phyloP scores from a whole-genome alignment of 2,888 invertebrate genomes.

The Nezara viridula region DNA sequence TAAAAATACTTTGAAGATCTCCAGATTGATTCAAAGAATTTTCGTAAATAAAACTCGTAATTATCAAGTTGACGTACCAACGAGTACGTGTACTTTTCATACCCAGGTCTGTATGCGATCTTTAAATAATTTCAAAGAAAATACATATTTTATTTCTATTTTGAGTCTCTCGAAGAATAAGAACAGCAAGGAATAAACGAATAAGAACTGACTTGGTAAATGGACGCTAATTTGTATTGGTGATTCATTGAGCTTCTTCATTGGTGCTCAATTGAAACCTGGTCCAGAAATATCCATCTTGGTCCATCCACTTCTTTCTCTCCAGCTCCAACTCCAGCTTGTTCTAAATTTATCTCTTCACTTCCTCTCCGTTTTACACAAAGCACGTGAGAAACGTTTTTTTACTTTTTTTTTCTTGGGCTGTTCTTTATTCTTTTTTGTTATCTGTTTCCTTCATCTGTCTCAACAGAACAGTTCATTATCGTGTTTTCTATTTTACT shows the following conservation, averaged over 20 bases:
- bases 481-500: conserved; percentile 41
- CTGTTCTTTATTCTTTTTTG: conserved; percentile 36
- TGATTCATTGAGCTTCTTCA: background rate
- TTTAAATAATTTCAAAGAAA: too few species aligned
- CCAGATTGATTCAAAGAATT: too few species aligned
- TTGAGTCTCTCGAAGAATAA: background rate
- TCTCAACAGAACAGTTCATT: conserved; percentile 52
- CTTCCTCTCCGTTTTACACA: conserved; percentile 45
- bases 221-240: background rate
- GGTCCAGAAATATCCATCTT: background rate
- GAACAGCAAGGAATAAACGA: background rate
- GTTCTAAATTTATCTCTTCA: conserved; percentile 7
- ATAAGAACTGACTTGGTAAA: background rate
- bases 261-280: background rate
- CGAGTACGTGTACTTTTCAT: too few species aligned
- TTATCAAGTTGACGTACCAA: too few species aligned
- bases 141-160: background rate
- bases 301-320: conserved; percentile 22
- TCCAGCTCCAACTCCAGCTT: background rate
- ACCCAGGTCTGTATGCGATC: too few species aligned
- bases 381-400: conserved; percentile 52
- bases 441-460: conserved; percentile 57
- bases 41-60: too few species aligned
- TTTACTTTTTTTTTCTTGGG: background rate
- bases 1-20: too few species aligned